Evolutionary conservation across 2,888 invertebrate genomes (phyloP).

Genomic region (Cyrtodaria siliqua): DNA sequence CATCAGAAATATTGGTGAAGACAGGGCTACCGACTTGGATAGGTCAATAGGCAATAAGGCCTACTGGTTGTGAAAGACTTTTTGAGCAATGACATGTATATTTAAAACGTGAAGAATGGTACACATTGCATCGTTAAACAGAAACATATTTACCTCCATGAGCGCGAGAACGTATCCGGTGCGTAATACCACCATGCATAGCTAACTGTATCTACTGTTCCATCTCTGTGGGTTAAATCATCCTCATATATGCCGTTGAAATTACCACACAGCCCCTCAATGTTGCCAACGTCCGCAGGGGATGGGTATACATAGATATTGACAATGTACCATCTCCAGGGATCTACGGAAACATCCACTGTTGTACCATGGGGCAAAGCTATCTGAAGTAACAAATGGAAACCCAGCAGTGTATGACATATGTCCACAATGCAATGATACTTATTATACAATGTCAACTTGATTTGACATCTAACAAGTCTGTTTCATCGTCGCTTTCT

Average conservation of each 20-base stretch:
- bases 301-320: conserved; percentile 9
- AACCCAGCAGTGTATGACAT: too few relatives aligned
- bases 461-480: too few relatives aligned
- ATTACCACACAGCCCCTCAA: conserved; percentile 12
- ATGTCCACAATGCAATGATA: too few relatives aligned
- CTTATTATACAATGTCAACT: too few relatives aligned
- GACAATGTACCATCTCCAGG: conserved; percentile 4
- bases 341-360: background rate
- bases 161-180: conserved; percentile 1
- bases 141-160: conserved; percentile 7
- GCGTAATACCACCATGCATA: background rate
- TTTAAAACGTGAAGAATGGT: too few relatives aligned
- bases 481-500: too few relatives aligned
- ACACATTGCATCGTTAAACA: too few relatives aligned
- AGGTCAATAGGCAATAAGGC: too few relatives aligned
- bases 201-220: background rate
- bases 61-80: too few relatives aligned
- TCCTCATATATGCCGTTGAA: conserved; percentile 5
- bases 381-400: background rate
- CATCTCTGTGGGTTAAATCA: conserved; percentile 18
- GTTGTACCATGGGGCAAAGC: conserved; percentile 1
- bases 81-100: too few relatives aligned
- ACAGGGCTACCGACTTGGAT: too few relatives aligned
- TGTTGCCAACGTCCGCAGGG: conserved; percentile 1
- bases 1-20: too few relatives aligned